Evolutionary conservation across 2,888 invertebrate genomes (phyloP).

Genomic region (Eristalis pertinax): DNA sequence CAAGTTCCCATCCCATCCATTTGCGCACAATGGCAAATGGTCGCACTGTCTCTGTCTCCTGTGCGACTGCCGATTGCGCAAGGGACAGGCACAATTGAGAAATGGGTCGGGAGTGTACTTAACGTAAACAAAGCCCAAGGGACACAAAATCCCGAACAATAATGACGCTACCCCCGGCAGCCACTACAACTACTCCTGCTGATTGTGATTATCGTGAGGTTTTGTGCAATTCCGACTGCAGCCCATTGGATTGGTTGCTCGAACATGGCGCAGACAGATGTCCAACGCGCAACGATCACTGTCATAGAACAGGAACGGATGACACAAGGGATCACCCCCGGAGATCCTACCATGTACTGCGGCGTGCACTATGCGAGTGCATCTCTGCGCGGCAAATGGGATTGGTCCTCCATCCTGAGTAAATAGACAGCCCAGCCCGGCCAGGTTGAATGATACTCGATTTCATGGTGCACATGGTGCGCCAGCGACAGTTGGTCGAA

Average conservation of each 20-base stretch:
- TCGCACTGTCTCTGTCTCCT: conserved; percentile 27
- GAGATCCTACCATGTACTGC: conserved; percentile 10
- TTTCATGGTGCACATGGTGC: conserved; percentile 66
- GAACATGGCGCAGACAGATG: conserved; percentile 70
- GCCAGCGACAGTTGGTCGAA: conserved; percentile 64
- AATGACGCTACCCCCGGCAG: conserved; percentile 36
- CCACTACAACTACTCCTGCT: conserved; percentile 26
- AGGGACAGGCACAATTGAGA: conserved; percentile 58
- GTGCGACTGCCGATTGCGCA: conserved; percentile 8
- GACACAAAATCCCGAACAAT: conserved; percentile 56
- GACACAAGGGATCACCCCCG: conserved; percentile 63
- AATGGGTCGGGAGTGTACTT: conserved; percentile 69
- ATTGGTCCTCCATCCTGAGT: conserved; percentile 55
- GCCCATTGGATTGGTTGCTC: conserved; percentile 40
- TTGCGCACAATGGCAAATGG: conserved; percentile 64
- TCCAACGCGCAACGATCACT: conserved; percentile 54
- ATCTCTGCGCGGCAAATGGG: conserved; percentile 38
- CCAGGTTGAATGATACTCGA: conserved; percentile 43
- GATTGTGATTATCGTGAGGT: conserved; percentile 66
- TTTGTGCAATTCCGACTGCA: conserved; percentile 62
- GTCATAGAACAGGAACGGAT: conserved; percentile 44
- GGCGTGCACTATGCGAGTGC: conserved; percentile 66
- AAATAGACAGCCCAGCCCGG: conserved; percentile 52
- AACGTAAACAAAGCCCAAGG: conserved; percentile 60
- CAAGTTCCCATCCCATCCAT: conserved; percentile 60